Base-by-base conservation (phyloP, 2,888 invertebrate genomes). In the Rhagonycha fulva region DNA sequence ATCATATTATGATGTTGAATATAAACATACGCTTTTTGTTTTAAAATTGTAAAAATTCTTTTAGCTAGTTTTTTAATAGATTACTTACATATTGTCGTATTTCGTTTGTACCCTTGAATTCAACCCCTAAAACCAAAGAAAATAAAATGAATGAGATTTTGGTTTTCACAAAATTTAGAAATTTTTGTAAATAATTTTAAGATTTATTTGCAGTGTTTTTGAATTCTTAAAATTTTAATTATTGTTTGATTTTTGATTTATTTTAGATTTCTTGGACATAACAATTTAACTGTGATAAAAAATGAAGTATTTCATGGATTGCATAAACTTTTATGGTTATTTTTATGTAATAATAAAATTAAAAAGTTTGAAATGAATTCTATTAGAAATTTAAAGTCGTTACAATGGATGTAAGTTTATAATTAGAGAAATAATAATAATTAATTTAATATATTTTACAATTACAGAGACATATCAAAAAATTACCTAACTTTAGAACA, bases 401-500 rank as follows among this genome's bases (percentile, higher is more conserved):
- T 90, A 63, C 84, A 86, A 68, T 89, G 89, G 87, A 83, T 91
- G 83, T 78, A 78, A 77, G 77, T 62, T 71, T 28, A 26, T 70
- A 14, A 14, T 10, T 19, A 19, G n/a, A 30, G 12, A 7, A 67
- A 14, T 32, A 12, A 2, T 14, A 10, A 3, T 32, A 9, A 14
- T 32, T 61, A 47, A 32, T 2, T 11, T 14, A 69, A 14, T 14
- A 14, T 23, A n/a, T n/a, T n/a, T 24, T 61, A 11, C 11, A 12
- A 14, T 26, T 77, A 9, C 71, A 78, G 78, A 9, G 86, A 89
- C 80, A 82, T 92, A 68, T 88, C 88, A 12, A 82, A 87, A 47
- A 92, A 92, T 86, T 84, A 84, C 11, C 82, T 92, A 61, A 89
- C 88, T 3, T 83, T 89, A 71, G 84, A 85, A 60, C 86, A 86